Conservation (phyloP, 2,888 invertebrate species). For the Dione juno region DNA sequence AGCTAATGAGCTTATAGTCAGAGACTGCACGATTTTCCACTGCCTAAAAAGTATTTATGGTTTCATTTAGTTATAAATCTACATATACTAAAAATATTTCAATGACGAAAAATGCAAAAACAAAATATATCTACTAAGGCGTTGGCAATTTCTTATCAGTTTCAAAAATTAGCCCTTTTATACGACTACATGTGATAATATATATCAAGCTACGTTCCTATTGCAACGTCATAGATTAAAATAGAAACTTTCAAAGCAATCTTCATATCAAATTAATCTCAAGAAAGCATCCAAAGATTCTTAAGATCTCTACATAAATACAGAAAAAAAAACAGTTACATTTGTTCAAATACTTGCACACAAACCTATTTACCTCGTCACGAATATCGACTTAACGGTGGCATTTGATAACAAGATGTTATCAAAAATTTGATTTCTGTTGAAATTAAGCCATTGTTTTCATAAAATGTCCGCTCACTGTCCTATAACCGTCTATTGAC, state of each 20-base stretch:
- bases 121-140: too few species aligned
- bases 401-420: slow-evolving; percentile 56
- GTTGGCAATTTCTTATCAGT: too few species aligned
- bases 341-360: neutral
- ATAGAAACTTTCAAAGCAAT: neutral
- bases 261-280: neutral
- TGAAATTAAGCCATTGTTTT: slow-evolving; percentile 68
- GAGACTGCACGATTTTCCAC: too few species aligned
- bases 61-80: too few species aligned
- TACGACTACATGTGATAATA: neutral
- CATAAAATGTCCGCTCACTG: slow-evolving; percentile 53
- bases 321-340: neutral
- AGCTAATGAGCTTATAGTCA: too few species aligned
- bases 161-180: too few species aligned
- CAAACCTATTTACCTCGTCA: neutral
- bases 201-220: neutral
- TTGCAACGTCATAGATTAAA: neutral
- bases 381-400: slow-evolving; percentile 16
- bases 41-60: too few species aligned
- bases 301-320: neutral
- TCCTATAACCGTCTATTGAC: slow-evolving; percentile 49
- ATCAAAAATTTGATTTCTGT: slow-evolving; percentile 67
- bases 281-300: neutral
- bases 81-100: too few species aligned
- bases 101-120: too few species aligned